Evolutionary conservation across 2,888 invertebrate genomes (phyloP).

Genomic region (Parochlus steinenii): DNA sequence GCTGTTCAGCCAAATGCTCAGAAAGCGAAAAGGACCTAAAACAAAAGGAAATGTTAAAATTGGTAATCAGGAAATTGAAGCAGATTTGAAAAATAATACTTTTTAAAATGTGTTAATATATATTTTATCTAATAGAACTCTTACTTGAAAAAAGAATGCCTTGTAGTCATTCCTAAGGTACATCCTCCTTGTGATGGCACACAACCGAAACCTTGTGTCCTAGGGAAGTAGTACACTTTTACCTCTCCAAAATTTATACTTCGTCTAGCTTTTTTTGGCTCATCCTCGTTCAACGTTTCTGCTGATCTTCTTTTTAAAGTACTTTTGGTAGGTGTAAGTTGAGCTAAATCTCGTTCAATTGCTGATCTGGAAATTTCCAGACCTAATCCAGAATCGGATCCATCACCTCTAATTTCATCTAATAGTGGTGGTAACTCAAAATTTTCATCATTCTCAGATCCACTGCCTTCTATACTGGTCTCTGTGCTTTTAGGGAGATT

Average conservation of each 20-base stretch:
- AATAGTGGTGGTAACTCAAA: conserved; percentile 2
- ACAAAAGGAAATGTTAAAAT: conserved; percentile 37
- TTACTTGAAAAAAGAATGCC: conserved; percentile 29
- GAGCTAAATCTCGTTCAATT: conserved; percentile 15
- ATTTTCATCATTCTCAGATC: conserved; percentile 9
- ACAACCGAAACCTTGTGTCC: conserved; percentile 82
- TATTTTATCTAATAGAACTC: too few relatives aligned
- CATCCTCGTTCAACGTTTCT: conserved; percentile 31
- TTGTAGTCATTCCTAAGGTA: conserved; percentile 84
- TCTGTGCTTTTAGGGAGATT: too few relatives aligned
- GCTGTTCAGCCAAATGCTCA: conserved; percentile 80
- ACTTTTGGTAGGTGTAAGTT: conserved; percentile 33
- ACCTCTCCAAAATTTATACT: conserved; percentile 81
- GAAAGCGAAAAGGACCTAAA: conserved; percentile 59
- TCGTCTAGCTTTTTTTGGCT: conserved; percentile 51
- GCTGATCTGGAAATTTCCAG: conserved; percentile 43
- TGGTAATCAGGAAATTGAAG: conserved; percentile 19
- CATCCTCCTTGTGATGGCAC: conserved; percentile 79
- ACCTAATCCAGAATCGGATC: conserved; percentile 70
- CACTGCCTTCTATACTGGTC: conserved; percentile 8
- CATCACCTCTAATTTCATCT: conserved; percentile 54
- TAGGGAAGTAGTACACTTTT: conserved; percentile 87
- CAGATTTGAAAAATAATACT: neutral
- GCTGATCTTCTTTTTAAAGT: conserved; percentile 45
- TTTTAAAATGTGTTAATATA: conserved; percentile 1